Base-by-base conservation (phyloP, 2,113 vertebrate species). In the Xyrauchen texanus region DNA sequence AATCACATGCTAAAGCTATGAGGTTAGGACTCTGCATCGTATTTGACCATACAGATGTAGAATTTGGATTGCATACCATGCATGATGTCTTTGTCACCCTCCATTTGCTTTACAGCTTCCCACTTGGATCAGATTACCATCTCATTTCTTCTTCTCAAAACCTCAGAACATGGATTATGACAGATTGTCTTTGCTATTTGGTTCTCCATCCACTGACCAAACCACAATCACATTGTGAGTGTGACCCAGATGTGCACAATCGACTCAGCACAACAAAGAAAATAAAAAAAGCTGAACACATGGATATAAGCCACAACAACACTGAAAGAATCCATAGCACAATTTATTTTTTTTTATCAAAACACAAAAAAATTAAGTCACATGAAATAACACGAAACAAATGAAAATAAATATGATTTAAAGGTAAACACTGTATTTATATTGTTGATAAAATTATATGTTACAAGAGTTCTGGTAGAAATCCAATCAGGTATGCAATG, bases 101-200 rank as follows among this genome's bases (percentile, higher is more conserved):
- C 13, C 15, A n/a, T 8, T 16, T 78, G 83, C 73, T 75, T 62
- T 47, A 79, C 4, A 44, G 55, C 78, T 86, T 55, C 53, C 68
- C 69, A 58, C 64, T 67, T 71, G 83, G 81, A 90, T 88, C 86
- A 86, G 84, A 87, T 89, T 84, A 85, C 87, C 62, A 79, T 87
- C 82, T 80, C 75, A 87, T 84, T 84, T 81, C 77, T 46, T 76
- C 77, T 76, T 79, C 61, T 79, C 58, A 11, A 81, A 83, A 84
- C 44, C 73, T 64, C 77, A 86, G 81, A 84, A 68, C 76, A 62
- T n/a, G 55, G 74, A 63, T 13, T 15, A 49, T 9, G n/a, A 70
- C 64, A 45, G 65, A 73, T 79, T 87, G 83, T 21, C 45, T 85
- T 83, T 86, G 78, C 86, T 75, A 74, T 82, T 74, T 81, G 79